Evolutionary conservation across 1,140 invertebrate species (phyloP).

Genomic region (Drosophila triauraria): DNA sequence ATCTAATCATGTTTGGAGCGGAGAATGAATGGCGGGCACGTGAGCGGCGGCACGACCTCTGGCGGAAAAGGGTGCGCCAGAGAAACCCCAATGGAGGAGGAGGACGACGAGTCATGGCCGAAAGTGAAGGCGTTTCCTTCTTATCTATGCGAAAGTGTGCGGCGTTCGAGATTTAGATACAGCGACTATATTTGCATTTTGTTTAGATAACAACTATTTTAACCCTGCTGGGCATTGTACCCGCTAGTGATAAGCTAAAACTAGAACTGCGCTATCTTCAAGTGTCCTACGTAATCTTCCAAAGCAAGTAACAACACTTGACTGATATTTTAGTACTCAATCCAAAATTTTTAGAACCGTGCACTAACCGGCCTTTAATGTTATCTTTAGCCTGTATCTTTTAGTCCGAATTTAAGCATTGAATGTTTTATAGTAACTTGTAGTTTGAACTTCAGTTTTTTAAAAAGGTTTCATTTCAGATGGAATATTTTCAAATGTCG

Average conservation of each 20-base stretch:
- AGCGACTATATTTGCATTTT: conserved; percentile 2
- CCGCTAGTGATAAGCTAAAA: background rate
- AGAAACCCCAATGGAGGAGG: background rate
- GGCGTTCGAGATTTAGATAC: conserved; percentile 2
- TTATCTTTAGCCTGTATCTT: too few species aligned
- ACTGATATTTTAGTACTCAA: background rate
- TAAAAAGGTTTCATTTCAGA: background rate
- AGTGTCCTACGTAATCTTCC: conserved; percentile 12
- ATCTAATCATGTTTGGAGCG: conserved; percentile 34
- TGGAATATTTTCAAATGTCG: background rate
- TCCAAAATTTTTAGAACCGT: too few species aligned
- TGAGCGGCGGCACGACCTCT: background rate
- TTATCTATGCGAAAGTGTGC: conserved; percentile 27
- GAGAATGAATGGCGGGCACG: background rate
- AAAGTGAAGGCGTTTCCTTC: conserved; percentile 5
- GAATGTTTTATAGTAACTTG: too few species aligned
- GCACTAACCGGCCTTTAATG: too few species aligned
- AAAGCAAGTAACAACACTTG: conserved; percentile 1
- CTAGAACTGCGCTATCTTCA: conserved; percentile 2
- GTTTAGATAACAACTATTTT: background rate
- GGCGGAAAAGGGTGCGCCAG: conserved; percentile 3
- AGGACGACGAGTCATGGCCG: background rate
- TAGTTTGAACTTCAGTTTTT: too few species aligned
- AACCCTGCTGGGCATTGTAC: background rate
- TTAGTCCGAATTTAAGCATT: too few species aligned